phyloP scores from a whole-genome alignment of 2,113 vertebrate genomes.

The Rhinichthys klamathensis region DNA sequence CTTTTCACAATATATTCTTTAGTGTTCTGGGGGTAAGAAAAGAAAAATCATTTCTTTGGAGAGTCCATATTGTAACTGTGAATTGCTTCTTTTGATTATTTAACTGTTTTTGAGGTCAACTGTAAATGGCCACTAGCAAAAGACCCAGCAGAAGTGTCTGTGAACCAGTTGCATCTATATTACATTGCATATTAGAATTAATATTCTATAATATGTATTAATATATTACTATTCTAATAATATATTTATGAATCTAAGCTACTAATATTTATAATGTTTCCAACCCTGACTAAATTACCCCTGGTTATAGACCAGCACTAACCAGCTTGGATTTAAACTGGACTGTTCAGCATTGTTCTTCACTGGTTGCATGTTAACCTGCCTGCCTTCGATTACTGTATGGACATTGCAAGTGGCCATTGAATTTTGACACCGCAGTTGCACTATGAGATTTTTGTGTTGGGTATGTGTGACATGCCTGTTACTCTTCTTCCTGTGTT shows the following conservation, averaged over 20 bases:
- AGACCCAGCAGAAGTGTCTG: too few relatives aligned
- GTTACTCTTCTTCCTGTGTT: conserved; percentile 49
- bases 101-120: not conserved
- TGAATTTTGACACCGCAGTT: not conserved
- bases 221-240: too few relatives aligned
- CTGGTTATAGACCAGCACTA: too few relatives aligned
- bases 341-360: not conserved
- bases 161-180: too few relatives aligned
- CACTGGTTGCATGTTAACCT: not conserved
- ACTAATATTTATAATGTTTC: not conserved
- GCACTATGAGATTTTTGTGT: not conserved
- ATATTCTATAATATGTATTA: too few relatives aligned
- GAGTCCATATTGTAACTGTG: not conserved
- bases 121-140: too few relatives aligned
- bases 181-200: too few relatives aligned
- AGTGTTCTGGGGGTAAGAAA: too few relatives aligned
- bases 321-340: not conserved
- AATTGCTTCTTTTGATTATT: not conserved
- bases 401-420: not conserved
- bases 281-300: too few relatives aligned
- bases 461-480: not conserved
- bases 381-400: not conserved
- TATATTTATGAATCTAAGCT: not conserved
- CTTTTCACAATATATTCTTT: too few relatives aligned
- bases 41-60: not conserved